Base-by-base conservation (phyloP, 2,797 vertebrate species). In the Heteromormyrus szaboi region DNA sequence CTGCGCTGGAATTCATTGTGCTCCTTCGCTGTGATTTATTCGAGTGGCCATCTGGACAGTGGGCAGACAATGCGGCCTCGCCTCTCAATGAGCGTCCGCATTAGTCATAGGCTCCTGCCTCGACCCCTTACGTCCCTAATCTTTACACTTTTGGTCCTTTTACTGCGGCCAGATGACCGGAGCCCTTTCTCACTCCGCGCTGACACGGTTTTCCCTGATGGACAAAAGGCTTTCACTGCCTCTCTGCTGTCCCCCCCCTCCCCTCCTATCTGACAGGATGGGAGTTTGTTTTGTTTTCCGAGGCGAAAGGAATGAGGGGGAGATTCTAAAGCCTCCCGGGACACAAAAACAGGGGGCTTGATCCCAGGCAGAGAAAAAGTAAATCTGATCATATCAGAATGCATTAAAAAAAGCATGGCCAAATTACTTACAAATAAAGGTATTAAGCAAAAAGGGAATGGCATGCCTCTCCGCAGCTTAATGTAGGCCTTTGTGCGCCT, bases 101-200 rank as follows among this genome's bases (percentile, higher is more conserved):
- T 97, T 96, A 97, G 96, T 97, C 97, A 97, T 96, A 97, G 95
- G 93, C 96, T 96, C 94, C 94, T 94, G 91, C 90, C 94, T 89
- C 92, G 93, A 97, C 94, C 93, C 93, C 92, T 91, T 85, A 85
- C 0, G 0, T 93, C 91, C 93, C 93, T 95, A 93, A 93, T 94
- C 94, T 95, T 93, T 94, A 93, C 94, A 93, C 93, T 92, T 93
- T 90, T 87, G 88, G 90, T 91, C 92, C 68, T 93, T 94, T 91
- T 93, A 93, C 95, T 2, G 29, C 50, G 90, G 93, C 85, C 93
- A 95, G 95, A 95, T 93, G 93, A 94, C 94, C 86, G 53, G 89
- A 90, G 87, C 85, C 90, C 90, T 92, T 92, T 92, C 93, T 91
- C 9, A 2, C 93, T 92, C 91, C 90, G 88, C 92, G 91, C 95